Base-by-base conservation (phyloP, 2,113 vertebrate genomes). In the Hippocampus barbouri region DNA sequence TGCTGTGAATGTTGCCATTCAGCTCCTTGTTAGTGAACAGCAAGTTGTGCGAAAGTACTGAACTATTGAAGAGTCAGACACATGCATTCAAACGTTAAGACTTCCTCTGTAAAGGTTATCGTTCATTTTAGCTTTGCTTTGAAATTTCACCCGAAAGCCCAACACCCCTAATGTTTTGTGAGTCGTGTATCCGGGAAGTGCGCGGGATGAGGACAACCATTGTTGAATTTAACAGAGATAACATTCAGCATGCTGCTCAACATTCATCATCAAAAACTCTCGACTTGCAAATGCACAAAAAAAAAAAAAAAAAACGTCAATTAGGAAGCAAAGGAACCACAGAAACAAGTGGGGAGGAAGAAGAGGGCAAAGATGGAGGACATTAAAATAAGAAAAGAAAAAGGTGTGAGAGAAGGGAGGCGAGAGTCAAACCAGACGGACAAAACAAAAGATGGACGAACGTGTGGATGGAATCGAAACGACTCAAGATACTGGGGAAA, bases 181-280 rank as follows among this genome's bases (percentile, higher is more conserved):
- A 60, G 57, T 7, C 9, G 14, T 16, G 57, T 60, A 27, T 25
- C 2, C n/a, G 94, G 94, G 94, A 16, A 30, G 94, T 94, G 94
- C 94, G 94, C 93, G 93, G 94, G 94, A 94, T 93, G 93, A 94
- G 94, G 94, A 95, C 83, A 94, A 89, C 87, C 93, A 94, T 94
- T 91, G 91, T 53, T 83, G 92, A 92, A 91, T 93, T 38, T 91
- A 81, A 79, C 93, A 91, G 91, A 84, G 93, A 94, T 89, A 92
- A 95, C 93, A 95, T 93, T 94, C 89, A 93, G 92, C 94, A 95
- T 95, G 95, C 94, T 95, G 68, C 94, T 93, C 93, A 94, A 96
- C 94, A 95, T 94, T 94, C 87, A 91, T 92, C 93, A 95, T 93
- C 92, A 93, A 92, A 94, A 87, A 92, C 93, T 93, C 92, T 92